Base-by-base conservation (phyloP, 92 coral and sea anemone species). In the Scolanthus callimorphus region DNA sequence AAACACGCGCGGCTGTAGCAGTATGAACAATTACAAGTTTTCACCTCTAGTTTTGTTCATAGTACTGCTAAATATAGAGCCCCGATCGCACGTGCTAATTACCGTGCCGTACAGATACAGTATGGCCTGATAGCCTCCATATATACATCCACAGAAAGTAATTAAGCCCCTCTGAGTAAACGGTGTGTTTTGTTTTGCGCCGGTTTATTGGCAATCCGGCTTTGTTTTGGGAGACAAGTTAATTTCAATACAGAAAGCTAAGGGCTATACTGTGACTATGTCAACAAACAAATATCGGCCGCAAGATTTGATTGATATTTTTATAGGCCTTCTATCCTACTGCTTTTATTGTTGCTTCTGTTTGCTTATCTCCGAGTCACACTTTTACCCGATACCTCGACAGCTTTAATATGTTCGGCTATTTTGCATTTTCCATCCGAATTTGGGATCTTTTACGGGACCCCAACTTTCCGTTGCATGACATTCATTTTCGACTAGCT, bases 61-160 rank as follows among this genome's bases (percentile, higher is more conserved):
- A 65, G 95, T 72, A 59, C 49, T 39, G 31, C 81, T 86, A 66
- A 76, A 77, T 59, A 65, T 68, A 72, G 80, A 27, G 2, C 38
- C 65, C 72, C 37, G 39, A 20, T 52, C 56, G 68, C 96, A 88
- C 96, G 96, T 88, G 96, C 78, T 88, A 66, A 78, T 63, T 65
- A 74, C 80, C 65, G 70, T 38, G 57, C 70, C 81, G 82, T 84
- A 78, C 82, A 64, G 96, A 73, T 78, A 88, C 90, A 87, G 73
- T 87, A 87, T 73, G 65, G 67, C 71, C 51, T 63, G 79, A 77
- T 78, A 69, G 74, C 72, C 86, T 73, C 83, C 73, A 83, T 85
- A 88, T 69, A 71, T 65, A 86, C 96, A 67, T 88, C 90, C 96
- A 88, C 96, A 82, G 77, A 83, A 78, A 81, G 86, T 78, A 88